Conservation (phyloP, 2,888 invertebrate species). For the Epistrophe grossulariae region DNA sequence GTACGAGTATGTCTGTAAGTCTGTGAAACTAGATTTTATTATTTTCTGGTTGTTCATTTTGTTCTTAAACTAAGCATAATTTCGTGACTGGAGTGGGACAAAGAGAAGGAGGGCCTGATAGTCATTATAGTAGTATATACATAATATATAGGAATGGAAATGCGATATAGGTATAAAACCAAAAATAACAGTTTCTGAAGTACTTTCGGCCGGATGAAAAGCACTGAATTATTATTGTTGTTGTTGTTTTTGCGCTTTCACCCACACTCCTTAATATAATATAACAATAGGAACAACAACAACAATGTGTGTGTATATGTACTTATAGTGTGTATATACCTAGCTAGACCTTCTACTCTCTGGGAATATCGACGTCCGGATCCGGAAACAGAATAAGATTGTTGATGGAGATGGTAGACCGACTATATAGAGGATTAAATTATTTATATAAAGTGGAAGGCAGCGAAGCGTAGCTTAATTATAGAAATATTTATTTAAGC, state of each 20-base stretch:
- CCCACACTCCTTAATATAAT: not conserved
- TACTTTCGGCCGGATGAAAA: conserved; percentile 47
- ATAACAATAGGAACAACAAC: not conserved
- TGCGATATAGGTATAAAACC: conserved; percentile 8
- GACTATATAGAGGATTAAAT: conserved; percentile 39
- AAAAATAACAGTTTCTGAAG: conserved; percentile 11
- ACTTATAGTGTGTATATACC: not conserved
- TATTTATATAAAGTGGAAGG: conserved; percentile 31
- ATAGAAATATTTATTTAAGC: conserved; percentile 55
- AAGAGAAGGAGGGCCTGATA: too few relatives aligned
- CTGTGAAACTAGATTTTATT: conserved; percentile 52
- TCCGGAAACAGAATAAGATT: conserved; percentile 27
- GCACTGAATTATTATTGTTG: conserved; percentile 44
- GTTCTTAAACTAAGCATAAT: conserved; percentile 42
- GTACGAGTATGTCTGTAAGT: not conserved
- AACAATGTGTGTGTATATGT: not conserved
- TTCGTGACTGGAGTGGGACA: not conserved
- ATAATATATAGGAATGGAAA: too few relatives aligned
- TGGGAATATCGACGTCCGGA: conserved; percentile 36
- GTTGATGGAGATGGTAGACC: conserved; percentile 34
- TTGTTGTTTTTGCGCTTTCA: conserved; percentile 18
- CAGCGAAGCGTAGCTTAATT: conserved; percentile 22
- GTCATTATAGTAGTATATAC: too few relatives aligned
- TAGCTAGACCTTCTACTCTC: not conserved
- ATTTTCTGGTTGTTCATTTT: conserved; percentile 51